phyloP scores from a whole-genome alignment of 1,140 invertebrate genomes.

The Drosophila athabasca region DNA sequence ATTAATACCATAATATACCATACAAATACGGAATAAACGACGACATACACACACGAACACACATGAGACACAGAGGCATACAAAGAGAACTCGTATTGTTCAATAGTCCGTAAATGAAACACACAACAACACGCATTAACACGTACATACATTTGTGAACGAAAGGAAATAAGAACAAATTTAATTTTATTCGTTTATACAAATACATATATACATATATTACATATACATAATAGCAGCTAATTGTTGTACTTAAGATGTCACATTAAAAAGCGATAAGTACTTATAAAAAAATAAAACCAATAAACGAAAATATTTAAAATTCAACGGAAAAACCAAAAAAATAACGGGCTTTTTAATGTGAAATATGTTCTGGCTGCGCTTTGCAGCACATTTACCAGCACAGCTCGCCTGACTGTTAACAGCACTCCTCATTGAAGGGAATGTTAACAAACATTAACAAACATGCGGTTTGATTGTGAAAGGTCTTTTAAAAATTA shows the following conservation, averaged over 20 bases:
- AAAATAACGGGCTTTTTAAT: not conserved
- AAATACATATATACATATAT: conserved; percentile 46
- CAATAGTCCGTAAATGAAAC: conserved; percentile 22
- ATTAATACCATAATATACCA: conserved; percentile 37
- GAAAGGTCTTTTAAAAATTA: no score
- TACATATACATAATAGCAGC: conserved; percentile 55
- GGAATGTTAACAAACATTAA: no score
- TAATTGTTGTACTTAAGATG: conserved; percentile 75
- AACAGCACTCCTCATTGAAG: no score
- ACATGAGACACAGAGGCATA: not conserved
- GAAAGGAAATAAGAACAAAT: conserved; percentile 46
- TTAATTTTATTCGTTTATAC: conserved; percentile 78
- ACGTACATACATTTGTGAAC: conserved; percentile 19
- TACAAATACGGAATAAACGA: conserved; percentile 54
- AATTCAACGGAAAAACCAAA: conserved; percentile 59
- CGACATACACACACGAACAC: conserved; percentile 47
- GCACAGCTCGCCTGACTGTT: no score
- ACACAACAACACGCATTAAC: not conserved
- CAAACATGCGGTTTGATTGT: no score
- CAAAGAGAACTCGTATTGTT: conserved; percentile 2
- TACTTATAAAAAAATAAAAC: conserved; percentile 47
- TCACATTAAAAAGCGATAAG: conserved; percentile 63
- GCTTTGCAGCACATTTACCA: no score
- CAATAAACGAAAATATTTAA: conserved; percentile 73
- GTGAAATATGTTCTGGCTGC: no score